Base-by-base conservation (phyloP, 2,888 invertebrate genomes). In the Dicranocentrus wangi region DNA sequence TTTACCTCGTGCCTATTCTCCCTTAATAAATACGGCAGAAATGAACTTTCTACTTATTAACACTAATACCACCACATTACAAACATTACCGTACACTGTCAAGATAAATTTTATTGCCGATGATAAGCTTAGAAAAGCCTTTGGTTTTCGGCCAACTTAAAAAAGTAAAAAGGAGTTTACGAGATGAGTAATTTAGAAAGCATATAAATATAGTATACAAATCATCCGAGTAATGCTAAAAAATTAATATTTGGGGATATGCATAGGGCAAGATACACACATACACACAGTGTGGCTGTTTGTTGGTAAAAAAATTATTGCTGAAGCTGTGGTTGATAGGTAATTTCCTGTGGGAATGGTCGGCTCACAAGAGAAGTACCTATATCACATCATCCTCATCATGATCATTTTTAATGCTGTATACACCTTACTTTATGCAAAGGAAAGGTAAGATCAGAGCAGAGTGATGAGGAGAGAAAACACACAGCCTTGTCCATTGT, bases 311-410 rank as follows among this genome's bases (percentile, higher is more conserved):
- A 55, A 23, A 25, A 17, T 39, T 17, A 21, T 21, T 65, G 65
- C 43, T 47, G 25, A 70, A 70, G 25, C 25, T 70, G 58, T 55
- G 55, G 65, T 53, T 79, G 79, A 79, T 79, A 79, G 79, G 71
- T 63, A 72, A 79, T 79, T 79, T 79, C 79, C 79, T 79, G 79
- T 79, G 79, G 72, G 79, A 79, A 79, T 79, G 79, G 66, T 79
- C 72, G 71, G 70, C 70, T 63, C 66, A 15, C 43, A 21, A 42
- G n/a, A 43, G 19, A 39, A 17, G 15, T 66, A 55, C 19, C 73
- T 39, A 42, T 21, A 65, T 42, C 65, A 53, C 28, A 53, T 65
- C 32, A 39, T 60, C 53, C 60, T 72, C 63, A 72, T 60, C 23
- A 43, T 61, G 71, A 71, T 71, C 71, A 71, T 71, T 71, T 70